phyloP scores from a whole-genome alignment of 2,888 invertebrate genomes.

The Eupithecia insigniata region DNA sequence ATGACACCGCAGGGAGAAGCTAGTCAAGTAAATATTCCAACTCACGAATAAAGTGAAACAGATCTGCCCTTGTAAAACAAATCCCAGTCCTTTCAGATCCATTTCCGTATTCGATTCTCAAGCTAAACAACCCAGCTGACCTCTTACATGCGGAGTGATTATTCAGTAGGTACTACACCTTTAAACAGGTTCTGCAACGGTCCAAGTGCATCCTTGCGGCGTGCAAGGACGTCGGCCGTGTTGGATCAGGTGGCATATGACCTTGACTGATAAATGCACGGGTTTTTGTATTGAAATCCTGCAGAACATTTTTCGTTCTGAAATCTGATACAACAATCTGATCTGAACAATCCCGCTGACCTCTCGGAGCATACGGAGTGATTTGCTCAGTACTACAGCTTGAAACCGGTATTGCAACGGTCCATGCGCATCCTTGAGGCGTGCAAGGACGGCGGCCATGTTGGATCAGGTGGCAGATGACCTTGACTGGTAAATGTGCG shows the following conservation, averaged over 20 bases:
- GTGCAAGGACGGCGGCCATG: conserved; percentile 52
- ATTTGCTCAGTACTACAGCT: neutral
- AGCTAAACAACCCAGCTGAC: neutral
- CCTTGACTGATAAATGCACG: conserved; percentile 33
- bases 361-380: neutral
- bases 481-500: conserved; percentile 30
- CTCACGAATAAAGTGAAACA: too few species aligned
- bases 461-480: conserved; percentile 43
- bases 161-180: neutral
- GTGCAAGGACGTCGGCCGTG: conserved; percentile 52
- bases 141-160: neutral
- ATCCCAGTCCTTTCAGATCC: neutral
- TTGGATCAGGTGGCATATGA: conserved; percentile 43
- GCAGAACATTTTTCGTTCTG: neutral
- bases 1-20: too few species aligned
- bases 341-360: neutral
- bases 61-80: neutral
- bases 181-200: conserved; percentile 35
- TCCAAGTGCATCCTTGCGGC: conserved; percentile 50
- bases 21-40: too few species aligned
- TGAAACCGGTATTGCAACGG: neutral
- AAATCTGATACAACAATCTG: neutral
- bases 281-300: neutral
- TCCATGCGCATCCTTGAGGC: neutral
- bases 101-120: neutral